Conservation (phyloP, 30 jellyfish, hydroid and myxozoan species). For the Aurelia coerulea region DNA sequence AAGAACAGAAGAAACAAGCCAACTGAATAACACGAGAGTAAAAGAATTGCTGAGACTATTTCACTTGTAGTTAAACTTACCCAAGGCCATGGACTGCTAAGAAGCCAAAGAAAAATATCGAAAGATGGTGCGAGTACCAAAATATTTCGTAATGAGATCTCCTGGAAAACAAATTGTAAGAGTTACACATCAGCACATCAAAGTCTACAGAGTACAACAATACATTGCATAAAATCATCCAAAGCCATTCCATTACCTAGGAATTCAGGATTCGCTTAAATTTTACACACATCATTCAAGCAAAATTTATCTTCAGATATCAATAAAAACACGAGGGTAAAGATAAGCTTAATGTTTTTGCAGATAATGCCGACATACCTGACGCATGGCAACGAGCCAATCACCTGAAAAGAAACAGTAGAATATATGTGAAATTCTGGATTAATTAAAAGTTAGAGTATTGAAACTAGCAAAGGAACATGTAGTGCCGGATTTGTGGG, state of each 20-base stretch:
- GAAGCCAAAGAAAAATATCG: constrained; percentile 59
- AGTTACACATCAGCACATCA: not conserved
- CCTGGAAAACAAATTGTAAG: constrained; percentile 9
- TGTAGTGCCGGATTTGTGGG: not conserved
- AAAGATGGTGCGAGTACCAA: constrained; percentile 92
- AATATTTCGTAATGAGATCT: constrained; percentile 76
- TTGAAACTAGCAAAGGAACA: not conserved
- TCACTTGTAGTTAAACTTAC: constrained; percentile 39
- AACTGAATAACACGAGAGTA: not conserved
- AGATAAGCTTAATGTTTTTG: too few relatives aligned
- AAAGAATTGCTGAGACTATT: too few relatives aligned
- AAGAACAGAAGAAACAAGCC: not conserved
- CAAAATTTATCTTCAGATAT: not conserved
- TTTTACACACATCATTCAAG: not conserved
- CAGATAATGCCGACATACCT: not conserved
- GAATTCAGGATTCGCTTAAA: not conserved
- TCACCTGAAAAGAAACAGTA: not conserved
- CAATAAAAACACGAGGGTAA: not conserved
- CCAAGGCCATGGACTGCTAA: constrained; percentile 87
- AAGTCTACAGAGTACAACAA: too few relatives aligned
- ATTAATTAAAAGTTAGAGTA: not conserved
- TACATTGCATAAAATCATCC: too few relatives aligned
- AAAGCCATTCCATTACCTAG: too few relatives aligned
- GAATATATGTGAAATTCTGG: not conserved
- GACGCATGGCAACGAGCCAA: constrained; percentile 20